Percentiles rank a stretch among this genome's conserved stretches.
phyloP scores from a whole-genome alignment of 2,113 vertebrate species.

The Psilopsiagon aymara region DNA sequence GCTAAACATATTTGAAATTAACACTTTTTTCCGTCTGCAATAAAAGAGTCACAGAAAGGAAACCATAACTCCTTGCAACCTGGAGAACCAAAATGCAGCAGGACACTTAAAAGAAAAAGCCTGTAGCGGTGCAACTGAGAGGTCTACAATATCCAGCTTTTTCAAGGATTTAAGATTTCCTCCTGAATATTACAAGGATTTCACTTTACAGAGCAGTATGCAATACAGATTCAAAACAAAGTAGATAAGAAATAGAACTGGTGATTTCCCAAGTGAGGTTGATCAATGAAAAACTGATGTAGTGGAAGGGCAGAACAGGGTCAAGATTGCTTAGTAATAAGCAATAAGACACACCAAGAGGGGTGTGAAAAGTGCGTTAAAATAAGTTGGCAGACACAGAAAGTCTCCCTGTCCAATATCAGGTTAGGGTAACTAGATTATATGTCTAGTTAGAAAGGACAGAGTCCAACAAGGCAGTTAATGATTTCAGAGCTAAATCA shows the following conservation, averaged over 20 bases:
- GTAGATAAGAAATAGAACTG: not conserved
- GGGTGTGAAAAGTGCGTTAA: not conserved
- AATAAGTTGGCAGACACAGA: not conserved
- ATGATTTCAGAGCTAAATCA: conserved; percentile 38
- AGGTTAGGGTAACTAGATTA: not conserved
- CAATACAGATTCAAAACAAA: not conserved
- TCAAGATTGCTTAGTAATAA: not conserved
- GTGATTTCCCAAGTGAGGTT: not conserved
- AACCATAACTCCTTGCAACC: not conserved
- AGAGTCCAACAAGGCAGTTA: conserved; percentile 8
- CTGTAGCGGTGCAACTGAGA: not conserved
- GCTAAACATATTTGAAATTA: not conserved
- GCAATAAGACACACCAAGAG: not conserved
- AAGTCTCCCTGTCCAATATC: not conserved
- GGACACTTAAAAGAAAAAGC: not conserved
- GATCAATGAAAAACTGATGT: not conserved
- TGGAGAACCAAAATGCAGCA: not conserved
- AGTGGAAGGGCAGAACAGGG: not conserved
- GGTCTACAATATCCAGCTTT: not conserved
- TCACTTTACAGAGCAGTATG: not conserved
- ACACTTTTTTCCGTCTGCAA: conserved; percentile 26
- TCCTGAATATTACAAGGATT: not conserved
- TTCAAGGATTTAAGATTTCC: not conserved
- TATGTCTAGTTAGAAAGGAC: not conserved
- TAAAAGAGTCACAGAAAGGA: not conserved